A percentile compares a stretch with the other conserved stretches of the same genome.
These are phyloP conservation scores for Ictalurus furcatus DNA, from an alignment of 2,113 vertebrate species.

Conservation along the genomic window DNA sequence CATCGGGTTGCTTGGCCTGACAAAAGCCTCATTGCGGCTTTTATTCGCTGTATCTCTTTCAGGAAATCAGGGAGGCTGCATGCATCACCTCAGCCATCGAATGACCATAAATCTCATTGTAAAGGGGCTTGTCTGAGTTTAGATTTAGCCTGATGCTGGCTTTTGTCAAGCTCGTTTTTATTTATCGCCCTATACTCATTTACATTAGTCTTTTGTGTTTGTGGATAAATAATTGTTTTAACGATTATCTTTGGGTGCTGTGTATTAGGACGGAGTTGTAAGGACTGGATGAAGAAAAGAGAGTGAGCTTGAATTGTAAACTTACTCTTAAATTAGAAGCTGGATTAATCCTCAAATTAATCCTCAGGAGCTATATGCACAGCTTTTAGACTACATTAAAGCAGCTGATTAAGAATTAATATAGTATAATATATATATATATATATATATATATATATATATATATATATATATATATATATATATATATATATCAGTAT, in stretches of 20 bases:
- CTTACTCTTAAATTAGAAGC: conserved; percentile 24
- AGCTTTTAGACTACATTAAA: neutral
- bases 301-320: conserved; percentile 12
- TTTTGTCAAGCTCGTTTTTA: conserved; percentile 59
- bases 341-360: neutral
- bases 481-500: neutral
- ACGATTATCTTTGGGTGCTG: conserved; percentile 53
- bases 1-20: conserved; percentile 71
- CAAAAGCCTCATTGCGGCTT: conserved; percentile 68
- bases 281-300: conserved; percentile 4
- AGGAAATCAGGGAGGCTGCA: conserved; percentile 67
- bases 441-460: neutral
- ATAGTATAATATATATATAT: neutral
- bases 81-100: conserved; percentile 72
- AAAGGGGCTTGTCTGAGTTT: conserved; percentile 65
- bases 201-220: conserved; percentile 62
- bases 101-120: conserved; percentile 74
- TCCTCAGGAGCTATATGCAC: neutral
- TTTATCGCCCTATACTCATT: conserved; percentile 64
- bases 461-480: neutral
- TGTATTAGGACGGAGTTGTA: conserved; percentile 52
- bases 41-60: conserved; percentile 76
- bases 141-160: conserved; percentile 65
- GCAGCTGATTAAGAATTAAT: neutral
- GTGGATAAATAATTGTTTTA: conserved; percentile 69